Evolutionary conservation across 2,113 vertebrate species (phyloP), one percentile per base, ranked within the genome.

Genomic region (Lophura nycthemera): DNA sequence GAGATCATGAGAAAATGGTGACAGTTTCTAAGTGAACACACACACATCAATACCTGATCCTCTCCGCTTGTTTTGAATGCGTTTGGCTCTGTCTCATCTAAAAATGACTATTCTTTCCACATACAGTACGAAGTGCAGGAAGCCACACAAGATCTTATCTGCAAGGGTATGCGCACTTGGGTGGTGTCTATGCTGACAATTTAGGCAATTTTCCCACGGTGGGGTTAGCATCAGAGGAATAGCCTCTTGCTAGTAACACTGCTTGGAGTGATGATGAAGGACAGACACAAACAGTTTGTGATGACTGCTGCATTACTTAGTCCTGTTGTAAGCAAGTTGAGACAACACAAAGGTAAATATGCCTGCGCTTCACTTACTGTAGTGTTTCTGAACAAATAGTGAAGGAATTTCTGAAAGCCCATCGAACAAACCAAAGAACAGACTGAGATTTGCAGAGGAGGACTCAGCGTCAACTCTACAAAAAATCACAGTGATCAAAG

Each of bases 141-240:
- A 96, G 92, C 94, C 92, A 92, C 96, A 96, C 45, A 29, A 95
- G 96, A 96, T 96, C 66, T 94, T 96, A 96, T 96, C 95, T 91
- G 84, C 84, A 74, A 83, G 92, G 81, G 86, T 87, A 93, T 92
- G 92, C 85, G 92, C 84, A 73, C 89, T 91, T 89, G 92, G 95
- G 95, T 94, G 95, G 94, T 85, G 95, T 87, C 95, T 92, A 50
- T 72, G 6, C 87, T 76, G 85, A 92, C 78, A 52, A 77, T 86
- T 93, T 67, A 60, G 86, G 92, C 92, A 67, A 8, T 91, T 96
- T 96, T 96, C 96, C 94, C 96, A 96, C 67, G 72, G 78, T 74
- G 92, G 84, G 92, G 87, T 15, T 83, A 16, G 15, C 78, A 77
- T 45, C 84, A 85, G 90, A 93, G 86, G 83, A 95, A 83, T 43